phyloP scores from a whole-genome alignment of 1,140 invertebrate species.

The Drosophila saltans region DNA sequence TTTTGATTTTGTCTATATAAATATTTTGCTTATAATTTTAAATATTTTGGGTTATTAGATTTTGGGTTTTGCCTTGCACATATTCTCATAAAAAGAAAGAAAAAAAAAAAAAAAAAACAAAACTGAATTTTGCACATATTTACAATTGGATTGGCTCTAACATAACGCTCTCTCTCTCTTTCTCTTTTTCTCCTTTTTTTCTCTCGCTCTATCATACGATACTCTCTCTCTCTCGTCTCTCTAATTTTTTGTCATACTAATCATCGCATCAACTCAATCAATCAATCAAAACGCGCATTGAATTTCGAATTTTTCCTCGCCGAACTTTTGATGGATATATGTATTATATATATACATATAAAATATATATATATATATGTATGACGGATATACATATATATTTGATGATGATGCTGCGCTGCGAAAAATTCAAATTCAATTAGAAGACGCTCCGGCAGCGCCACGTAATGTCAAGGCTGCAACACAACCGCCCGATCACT shows the following conservation, averaged over 20 bases:
- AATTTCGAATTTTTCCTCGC: slow-evolving; percentile 59
- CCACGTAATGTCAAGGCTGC: slow-evolving; percentile 84
- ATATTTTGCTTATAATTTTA: slow-evolving; percentile 18
- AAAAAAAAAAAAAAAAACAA: slow-evolving; percentile 14
- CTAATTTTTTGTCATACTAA: slow-evolving; percentile 79
- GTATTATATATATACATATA: slow-evolving; percentile 4
- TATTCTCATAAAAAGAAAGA: slow-evolving; percentile 33
- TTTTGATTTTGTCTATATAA: slow-evolving; percentile 10
- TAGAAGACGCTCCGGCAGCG: slow-evolving; percentile 83
- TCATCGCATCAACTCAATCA: slow-evolving; percentile 55
- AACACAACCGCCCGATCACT: slow-evolving; percentile 84
- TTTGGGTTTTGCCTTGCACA: slow-evolving; percentile 52
- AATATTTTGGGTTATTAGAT: slow-evolving; percentile 43
- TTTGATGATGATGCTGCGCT: slow-evolving; percentile 40
- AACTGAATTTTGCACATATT: slow-evolving; percentile 6
- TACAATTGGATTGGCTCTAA: slow-evolving; percentile 76
- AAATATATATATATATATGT: background rate
- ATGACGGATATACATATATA: background rate
- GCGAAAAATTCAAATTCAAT: slow-evolving; percentile 82
- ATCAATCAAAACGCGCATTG: slow-evolving; percentile 58
- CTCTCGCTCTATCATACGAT: slow-evolving; percentile 52
- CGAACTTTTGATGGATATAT: slow-evolving; percentile 7
- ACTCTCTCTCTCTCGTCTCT: slow-evolving; percentile 46
- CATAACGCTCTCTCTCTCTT: slow-evolving; percentile 78
- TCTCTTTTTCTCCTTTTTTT: slow-evolving; percentile 80